Evolutionary conservation across 2,113 vertebrate species (phyloP).

Genomic region (Leucoraja erinaceus): DNA sequence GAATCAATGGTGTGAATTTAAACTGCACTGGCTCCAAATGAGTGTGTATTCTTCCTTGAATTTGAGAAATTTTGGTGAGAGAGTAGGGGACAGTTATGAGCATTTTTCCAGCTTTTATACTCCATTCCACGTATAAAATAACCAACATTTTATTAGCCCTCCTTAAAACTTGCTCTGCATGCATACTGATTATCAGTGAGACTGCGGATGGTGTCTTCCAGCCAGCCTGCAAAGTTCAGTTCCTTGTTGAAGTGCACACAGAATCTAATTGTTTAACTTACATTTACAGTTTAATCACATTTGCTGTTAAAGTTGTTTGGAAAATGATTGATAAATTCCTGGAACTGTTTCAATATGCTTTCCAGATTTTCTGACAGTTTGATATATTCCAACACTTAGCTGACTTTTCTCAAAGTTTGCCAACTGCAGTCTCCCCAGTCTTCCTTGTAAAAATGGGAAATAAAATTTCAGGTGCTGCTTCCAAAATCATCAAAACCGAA

Average conservation of each 20-base stretch:
- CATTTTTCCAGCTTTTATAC: too few species aligned
- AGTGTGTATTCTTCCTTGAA: too few species aligned
- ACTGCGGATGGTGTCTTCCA: neutral
- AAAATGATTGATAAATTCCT: slow-evolving; percentile 14
- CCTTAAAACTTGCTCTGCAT: too few species aligned
- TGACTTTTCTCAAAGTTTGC: slow-evolving; percentile 12
- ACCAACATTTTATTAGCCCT: too few species aligned
- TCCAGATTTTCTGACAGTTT: slow-evolving; percentile 8
- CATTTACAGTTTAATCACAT: neutral
- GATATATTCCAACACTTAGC: neutral
- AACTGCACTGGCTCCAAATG: too few species aligned
- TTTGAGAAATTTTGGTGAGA: too few species aligned
- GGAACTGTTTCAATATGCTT: neutral
- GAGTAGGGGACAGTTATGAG: too few species aligned
- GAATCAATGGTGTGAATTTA: too few species aligned
- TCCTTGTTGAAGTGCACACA: neutral
- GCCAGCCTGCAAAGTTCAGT: neutral
- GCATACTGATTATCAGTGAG: neutral
- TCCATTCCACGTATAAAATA: too few species aligned
- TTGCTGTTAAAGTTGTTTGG: neutral
- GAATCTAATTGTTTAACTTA: neutral
- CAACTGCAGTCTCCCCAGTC: neutral
- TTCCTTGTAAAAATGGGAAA: neutral
- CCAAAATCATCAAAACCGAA: neutral
- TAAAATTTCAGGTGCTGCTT: neutral